Conservation (phyloP, 2,797 vertebrate species). For the Poliocrania exsul region DNA sequence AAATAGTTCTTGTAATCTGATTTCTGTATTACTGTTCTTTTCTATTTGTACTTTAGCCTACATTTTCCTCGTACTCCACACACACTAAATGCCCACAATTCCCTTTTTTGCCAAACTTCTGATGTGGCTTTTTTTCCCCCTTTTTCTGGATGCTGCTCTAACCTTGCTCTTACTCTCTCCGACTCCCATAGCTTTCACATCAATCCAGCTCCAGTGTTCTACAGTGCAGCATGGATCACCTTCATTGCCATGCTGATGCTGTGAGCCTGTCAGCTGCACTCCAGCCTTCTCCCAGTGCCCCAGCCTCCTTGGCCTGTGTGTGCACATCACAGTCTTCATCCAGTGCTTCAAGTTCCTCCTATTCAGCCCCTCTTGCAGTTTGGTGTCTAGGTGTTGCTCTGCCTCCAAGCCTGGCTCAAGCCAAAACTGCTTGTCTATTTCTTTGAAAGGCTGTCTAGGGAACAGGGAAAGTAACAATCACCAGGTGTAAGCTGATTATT, state of each 20-base stretch:
- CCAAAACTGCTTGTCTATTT: background rate
- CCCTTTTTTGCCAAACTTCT: background rate
- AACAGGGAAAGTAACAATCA: background rate
- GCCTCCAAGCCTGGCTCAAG: background rate
- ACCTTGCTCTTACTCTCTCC: background rate
- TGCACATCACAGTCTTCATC: background rate
- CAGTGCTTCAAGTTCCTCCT: background rate
- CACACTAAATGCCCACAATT: rapidly evolving
- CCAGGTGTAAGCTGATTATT: background rate
- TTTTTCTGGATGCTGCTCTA: background rate
- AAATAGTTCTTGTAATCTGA: background rate
- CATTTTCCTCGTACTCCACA: background rate
- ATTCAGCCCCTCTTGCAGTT: background rate
- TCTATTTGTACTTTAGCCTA: background rate
- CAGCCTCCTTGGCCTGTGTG: background rate
- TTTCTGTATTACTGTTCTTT: background rate
- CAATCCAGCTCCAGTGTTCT: background rate
- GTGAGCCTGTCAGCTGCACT: background rate
- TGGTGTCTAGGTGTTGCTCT: background rate
- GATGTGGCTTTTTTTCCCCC: rapidly evolving
- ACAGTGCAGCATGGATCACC: background rate
- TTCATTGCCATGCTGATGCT: background rate
- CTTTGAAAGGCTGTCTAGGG: background rate
- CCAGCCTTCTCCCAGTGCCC: background rate
- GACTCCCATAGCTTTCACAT: background rate